Conservation (phyloP, 1,140 invertebrate genomes). For the Ceratosolen solmsi region DNA sequence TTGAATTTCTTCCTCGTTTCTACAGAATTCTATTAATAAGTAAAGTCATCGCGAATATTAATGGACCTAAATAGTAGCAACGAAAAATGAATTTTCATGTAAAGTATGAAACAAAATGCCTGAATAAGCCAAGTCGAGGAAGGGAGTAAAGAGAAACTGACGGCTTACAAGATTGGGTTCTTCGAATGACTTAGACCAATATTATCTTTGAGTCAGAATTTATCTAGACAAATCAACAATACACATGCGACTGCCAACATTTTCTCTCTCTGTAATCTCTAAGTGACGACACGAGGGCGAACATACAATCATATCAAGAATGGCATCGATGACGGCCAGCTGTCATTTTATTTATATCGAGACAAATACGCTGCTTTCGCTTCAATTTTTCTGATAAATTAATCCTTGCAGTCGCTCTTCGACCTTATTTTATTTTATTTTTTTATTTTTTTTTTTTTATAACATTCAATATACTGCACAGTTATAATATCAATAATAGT, state of each 20-base stretch:
- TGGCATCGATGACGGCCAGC: neutral
- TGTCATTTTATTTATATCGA: neutral
- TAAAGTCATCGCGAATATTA: neutral
- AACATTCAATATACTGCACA: too few relatives aligned
- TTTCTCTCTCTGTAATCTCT: neutral
- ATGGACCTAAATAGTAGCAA: neutral
- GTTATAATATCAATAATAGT: too few relatives aligned
- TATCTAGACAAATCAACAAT: slow-evolving; percentile 12
- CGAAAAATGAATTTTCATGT: neutral
- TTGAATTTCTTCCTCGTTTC: too few relatives aligned
- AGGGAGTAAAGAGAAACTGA: neutral
- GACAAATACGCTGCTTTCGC: neutral
- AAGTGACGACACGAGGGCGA: neutral
- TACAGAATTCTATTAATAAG: neutral
- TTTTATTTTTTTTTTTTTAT: too few relatives aligned
- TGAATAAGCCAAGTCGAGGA: neutral
- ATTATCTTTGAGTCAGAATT: slow-evolving; percentile 40
- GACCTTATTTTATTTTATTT: too few relatives aligned
- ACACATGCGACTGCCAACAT: neutral
- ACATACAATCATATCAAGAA: neutral
- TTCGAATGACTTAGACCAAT: slow-evolving; percentile 42
- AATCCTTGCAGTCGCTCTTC: too few relatives aligned
- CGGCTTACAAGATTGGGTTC: slow-evolving; percentile 11
- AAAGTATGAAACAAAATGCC: neutral
- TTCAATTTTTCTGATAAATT: neutral